Base-by-base conservation (phyloP, 2,797 vertebrate species). In the Ctenosaura bakeri region DNA sequence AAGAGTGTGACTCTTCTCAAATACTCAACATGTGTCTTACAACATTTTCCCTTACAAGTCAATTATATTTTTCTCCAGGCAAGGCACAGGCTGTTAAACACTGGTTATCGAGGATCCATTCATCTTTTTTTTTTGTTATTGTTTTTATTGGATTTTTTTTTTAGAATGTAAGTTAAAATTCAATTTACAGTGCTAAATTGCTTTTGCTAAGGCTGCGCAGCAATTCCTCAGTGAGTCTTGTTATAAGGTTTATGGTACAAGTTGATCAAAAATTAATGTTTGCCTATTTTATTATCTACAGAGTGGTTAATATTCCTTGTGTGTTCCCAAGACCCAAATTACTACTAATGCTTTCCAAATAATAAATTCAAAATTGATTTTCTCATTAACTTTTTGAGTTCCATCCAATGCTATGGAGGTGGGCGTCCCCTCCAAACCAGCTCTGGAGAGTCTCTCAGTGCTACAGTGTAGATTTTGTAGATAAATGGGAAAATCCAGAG, bases 1-100 rank as follows among this genome's bases (percentile, higher is more conserved):
- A 59, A 69, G 56, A 85, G 59, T 18, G 82, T 92, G 81, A 59
- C 42, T 73, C 83, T n/a, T 73, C 50, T 56, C 26, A 69, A 54
- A 16, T 29, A 38, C 46, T 54, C 32, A 54, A 12, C 46, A 38
- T 54, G 4, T 71, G 77, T 87, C 42, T 38, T 14, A 32, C 73
- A 77, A 85, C 86, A 88, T 62, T 14, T n/a, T 50, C 38, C 1
- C 22, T 24, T 18, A 71, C 7, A 18, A 80, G 18, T 8, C n/a
- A 73, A n/a, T 79, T 42, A 32, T 3, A 56, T 71, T 85, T 89
- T 77, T 73, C 50, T 59, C 52, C 71, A n/a, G 54, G 16, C 83
- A 29, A 38, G 24, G 5, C 38, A 84, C 66, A n/a, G 35, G 22
- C 85, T 26, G 62, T 50, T 87, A 79, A 87, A 32, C 32, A 24